A percentile compares a stretch with the other conserved stretches of the same genome.
Conservation (phyloP, 2,888 invertebrate genomes). For the Drosophila meridionalis region DNA sequence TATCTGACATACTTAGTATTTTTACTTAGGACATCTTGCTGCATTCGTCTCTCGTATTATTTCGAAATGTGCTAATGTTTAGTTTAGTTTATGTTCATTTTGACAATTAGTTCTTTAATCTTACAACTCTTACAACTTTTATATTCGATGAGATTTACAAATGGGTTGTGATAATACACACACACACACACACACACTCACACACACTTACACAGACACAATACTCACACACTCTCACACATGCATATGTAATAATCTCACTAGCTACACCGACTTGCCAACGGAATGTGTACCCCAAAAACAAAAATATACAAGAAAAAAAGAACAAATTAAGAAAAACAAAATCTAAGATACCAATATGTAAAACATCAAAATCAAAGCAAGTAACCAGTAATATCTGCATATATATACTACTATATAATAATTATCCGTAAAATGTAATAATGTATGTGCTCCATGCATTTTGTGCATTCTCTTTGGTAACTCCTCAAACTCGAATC, state of each 20-base stretch:
- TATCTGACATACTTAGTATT: constrained; percentile 50
- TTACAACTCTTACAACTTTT: constrained; percentile 23
- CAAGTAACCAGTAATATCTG: constrained; percentile 62
- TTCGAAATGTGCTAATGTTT: constrained; percentile 62
- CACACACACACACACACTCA: constrained; percentile 12
- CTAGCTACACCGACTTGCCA: constrained; percentile 48
- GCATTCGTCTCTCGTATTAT: constrained; percentile 70
- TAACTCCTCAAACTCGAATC: constrained; percentile 29
- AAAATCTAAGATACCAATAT: constrained; percentile 37
- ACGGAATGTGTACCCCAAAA: constrained; percentile 57
- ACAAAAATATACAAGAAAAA: neutral
- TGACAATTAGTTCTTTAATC: constrained; percentile 40
- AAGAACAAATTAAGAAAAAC: neutral
- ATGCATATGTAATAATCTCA: constrained; percentile 53
- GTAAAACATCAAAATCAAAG: constrained; percentile 74
- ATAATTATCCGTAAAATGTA: constrained; percentile 53
- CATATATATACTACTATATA: constrained; percentile 33
- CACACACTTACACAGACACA: constrained; percentile 1
- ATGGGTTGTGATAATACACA: constrained; percentile 45
- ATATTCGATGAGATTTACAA: constrained; percentile 54
- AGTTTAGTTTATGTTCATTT: constrained; percentile 63
- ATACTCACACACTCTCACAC: constrained; percentile 9
- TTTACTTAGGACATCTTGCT: constrained; percentile 70
- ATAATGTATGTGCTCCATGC: constrained; percentile 66
- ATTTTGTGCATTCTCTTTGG: constrained; percentile 74